These are phyloP conservation scores for Nasonia longicornis DNA, from an alignment of 1,140 invertebrate genomes.

Conservation along the genomic window DNA sequence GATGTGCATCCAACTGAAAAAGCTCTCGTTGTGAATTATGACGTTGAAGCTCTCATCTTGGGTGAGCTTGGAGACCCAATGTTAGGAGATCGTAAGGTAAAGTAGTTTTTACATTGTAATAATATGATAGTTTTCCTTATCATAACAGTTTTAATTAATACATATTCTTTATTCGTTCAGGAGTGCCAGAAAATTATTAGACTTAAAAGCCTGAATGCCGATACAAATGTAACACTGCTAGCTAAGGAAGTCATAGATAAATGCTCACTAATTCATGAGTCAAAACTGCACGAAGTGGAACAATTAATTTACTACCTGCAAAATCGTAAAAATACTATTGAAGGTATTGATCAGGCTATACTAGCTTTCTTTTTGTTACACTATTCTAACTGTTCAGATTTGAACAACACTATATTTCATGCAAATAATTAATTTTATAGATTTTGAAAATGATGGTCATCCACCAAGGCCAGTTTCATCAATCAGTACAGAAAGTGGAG, in stretches of 20 bases:
- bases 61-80: conserved; percentile 87
- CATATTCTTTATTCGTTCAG: conserved; percentile 58
- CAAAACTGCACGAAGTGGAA: conserved; percentile 87
- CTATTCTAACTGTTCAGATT: neutral
- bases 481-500: conserved; percentile 57
- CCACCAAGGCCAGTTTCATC: conserved; percentile 62
- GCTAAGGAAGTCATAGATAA: conserved; percentile 90
- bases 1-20: conserved; percentile 93
- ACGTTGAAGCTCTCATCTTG: conserved; percentile 87
- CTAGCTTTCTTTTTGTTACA: neutral
- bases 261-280: conserved; percentile 89
- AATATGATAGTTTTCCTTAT: conserved; percentile 4
- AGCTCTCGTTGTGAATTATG: conserved; percentile 91
- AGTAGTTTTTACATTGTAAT: conserved; percentile 8
- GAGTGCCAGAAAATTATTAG: conserved; percentile 88
- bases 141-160: conserved; percentile 10
- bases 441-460: conserved; percentile 55
- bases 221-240: conserved; percentile 83
- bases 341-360: conserved; percentile 46
- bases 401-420: neutral
- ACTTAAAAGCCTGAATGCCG: conserved; percentile 83
- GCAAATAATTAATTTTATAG: conserved; percentile 47
- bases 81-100: conserved; percentile 86
- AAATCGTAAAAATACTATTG: conserved; percentile 77
- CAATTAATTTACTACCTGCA: conserved; percentile 93